Percentiles rank a stretch among this genome's conserved stretches.
phyloP scores from a whole-genome alignment of 2,888 invertebrate species.

The Archaeoteleia sp. region DNA sequence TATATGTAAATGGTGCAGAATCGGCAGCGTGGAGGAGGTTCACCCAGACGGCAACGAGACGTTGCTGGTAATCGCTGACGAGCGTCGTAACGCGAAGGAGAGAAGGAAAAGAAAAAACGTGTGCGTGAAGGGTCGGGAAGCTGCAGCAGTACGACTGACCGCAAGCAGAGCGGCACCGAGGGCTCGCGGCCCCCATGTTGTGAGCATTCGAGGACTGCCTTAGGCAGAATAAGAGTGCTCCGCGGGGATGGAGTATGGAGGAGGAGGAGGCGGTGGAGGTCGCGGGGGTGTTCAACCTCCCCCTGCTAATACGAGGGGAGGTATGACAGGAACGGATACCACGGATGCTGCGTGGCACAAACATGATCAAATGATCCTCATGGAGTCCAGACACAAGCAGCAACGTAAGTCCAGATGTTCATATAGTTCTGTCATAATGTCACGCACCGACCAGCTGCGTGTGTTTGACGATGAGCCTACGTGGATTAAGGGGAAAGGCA shows the following conservation, averaged over 20 bases:
- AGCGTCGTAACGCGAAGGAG: constrained; percentile 29
- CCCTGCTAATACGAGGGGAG: constrained; percentile 67
- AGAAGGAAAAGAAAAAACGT: constrained; percentile 32
- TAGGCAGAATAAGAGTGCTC: constrained; percentile 67
- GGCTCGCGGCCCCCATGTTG: constrained; percentile 69
- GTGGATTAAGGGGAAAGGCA: no score
- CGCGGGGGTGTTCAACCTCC: constrained; percentile 72
- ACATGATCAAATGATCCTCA: constrained; percentile 74
- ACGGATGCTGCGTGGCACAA: constrained; percentile 74
- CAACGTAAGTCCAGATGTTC: constrained; percentile 65
- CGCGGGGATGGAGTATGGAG: constrained; percentile 73
- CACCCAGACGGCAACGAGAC: constrained; percentile 21
- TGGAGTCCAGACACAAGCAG: constrained; percentile 74
- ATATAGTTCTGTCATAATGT: no score
- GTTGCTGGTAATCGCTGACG: constrained; percentile 6
- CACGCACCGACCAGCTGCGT: no score
- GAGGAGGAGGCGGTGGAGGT: constrained; percentile 63
- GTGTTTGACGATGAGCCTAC: no score
- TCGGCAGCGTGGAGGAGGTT: constrained; percentile 9
- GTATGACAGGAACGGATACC: constrained; percentile 72
- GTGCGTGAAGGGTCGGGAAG: constrained; percentile 50
- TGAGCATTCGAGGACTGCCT: constrained; percentile 68
- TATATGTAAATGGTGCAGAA: not conserved
- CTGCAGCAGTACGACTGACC: constrained; percentile 29
- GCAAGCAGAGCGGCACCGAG: constrained; percentile 37